Evolutionary conservation across 2,888 invertebrate genomes (phyloP).

Genomic region (Cataglyphis rosenhaueri): DNA sequence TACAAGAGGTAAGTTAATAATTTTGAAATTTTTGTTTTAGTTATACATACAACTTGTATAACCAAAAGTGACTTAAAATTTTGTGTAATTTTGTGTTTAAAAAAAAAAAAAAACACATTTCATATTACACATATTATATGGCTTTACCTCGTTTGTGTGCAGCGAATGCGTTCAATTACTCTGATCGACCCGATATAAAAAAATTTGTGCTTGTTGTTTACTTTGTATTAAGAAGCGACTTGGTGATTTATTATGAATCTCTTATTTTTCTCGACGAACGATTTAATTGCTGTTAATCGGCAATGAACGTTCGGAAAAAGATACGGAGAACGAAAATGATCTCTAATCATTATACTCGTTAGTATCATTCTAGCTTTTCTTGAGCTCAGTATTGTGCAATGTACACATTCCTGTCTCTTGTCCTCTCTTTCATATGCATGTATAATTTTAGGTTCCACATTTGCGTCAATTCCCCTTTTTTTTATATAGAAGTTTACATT

Average conservation of each 20-base stretch:
- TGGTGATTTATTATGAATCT: constrained; percentile 55
- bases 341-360: constrained; percentile 78
- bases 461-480: constrained; percentile 53
- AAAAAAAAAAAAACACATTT: background rate
- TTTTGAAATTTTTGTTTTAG: constrained; percentile 5
- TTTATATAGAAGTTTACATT: constrained; percentile 66
- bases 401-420: constrained; percentile 81
- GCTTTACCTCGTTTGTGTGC: background rate
- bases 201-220: constrained; percentile 68
- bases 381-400: constrained; percentile 83
- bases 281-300: background rate
- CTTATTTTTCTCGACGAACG: constrained; percentile 43
- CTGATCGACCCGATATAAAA: constrained; percentile 31
- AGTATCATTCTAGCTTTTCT: constrained; percentile 68
- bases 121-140: background rate
- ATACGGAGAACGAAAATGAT: constrained; percentile 79
- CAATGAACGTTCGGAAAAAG: constrained; percentile 65
- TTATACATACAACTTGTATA: background rate
- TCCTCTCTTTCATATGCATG: constrained; percentile 21
- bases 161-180: constrained; percentile 18
- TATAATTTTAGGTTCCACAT: constrained; percentile 43
- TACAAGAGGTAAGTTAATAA: constrained; percentile 3
- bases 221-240: constrained; percentile 67
- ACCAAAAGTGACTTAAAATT: background rate
- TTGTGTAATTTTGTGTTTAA: background rate